phyloP scores from a whole-genome alignment of 2,113 vertebrate genomes.

The Semnornis frantzii region DNA sequence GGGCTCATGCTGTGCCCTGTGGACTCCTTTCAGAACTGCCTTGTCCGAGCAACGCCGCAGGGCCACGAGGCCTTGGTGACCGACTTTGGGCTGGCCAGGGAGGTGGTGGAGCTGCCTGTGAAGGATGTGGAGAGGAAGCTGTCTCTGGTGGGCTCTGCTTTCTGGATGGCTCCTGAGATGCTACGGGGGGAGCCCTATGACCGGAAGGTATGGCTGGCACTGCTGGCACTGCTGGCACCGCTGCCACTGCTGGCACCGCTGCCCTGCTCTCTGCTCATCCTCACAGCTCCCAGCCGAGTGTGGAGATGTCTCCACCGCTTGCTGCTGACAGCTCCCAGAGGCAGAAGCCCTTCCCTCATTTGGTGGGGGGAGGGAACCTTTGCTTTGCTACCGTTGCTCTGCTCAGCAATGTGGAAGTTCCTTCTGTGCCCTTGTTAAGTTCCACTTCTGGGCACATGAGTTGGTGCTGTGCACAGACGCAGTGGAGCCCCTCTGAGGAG shows the following conservation, averaged over 20 bases:
- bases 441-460: background rate
- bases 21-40: slow-evolving; percentile 81
- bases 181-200: slow-evolving; percentile 87
- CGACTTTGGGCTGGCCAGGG: slow-evolving; percentile 87
- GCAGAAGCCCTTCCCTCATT: background rate
- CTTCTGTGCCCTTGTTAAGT: background rate
- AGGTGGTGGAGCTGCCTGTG: slow-evolving; percentile 83
- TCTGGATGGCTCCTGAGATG: slow-evolving; percentile 94
- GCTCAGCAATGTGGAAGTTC: background rate
- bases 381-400: background rate
- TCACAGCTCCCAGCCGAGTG: rapidly evolving
- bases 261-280: background rate
- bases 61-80: slow-evolving; percentile 85
- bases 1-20: background rate
- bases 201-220: slow-evolving; percentile 76
- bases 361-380: background rate
- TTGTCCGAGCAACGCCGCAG: slow-evolving; percentile 78
- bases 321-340: background rate
- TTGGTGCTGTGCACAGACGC: background rate
- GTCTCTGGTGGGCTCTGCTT: slow-evolving; percentile 87
- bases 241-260: background rate
- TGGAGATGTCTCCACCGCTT: background rate
- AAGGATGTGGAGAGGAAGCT: slow-evolving; percentile 82
- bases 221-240: too few relatives aligned
- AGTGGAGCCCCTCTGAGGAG: background rate